phyloP scores from a whole-genome alignment of 2,888 invertebrate species.

The Heliconius charithonia region DNA sequence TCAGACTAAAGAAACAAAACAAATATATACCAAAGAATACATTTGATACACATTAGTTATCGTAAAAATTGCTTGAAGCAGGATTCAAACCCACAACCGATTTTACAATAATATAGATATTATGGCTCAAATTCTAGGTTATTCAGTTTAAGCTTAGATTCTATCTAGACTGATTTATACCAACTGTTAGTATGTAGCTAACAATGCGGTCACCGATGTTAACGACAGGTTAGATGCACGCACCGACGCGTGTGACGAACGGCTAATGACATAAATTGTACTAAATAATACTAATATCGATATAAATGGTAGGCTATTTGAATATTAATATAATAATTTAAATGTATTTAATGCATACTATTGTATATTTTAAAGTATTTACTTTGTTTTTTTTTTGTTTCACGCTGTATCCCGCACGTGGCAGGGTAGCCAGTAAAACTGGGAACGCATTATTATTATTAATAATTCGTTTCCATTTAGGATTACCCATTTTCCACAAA shows the following conservation, averaged over 20 bases:
- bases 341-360: not conserved
- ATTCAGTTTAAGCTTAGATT: not conserved
- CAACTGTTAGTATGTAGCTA: constrained; percentile 20
- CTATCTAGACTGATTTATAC: not conserved
- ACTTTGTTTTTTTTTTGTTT: too few relatives aligned
- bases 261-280: constrained; percentile 15
- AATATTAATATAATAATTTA: constrained; percentile 3
- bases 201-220: constrained; percentile 34
- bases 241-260: constrained; percentile 24
- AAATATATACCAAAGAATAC: too few relatives aligned
- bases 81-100: too few relatives aligned
- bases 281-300: not conserved
- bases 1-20: too few relatives aligned
- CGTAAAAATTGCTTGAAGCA: too few relatives aligned
- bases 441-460: too few relatives aligned
- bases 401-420: too few relatives aligned
- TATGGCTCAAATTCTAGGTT: not conserved
- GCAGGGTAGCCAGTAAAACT: too few relatives aligned
- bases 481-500: too few relatives aligned
- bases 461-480: too few relatives aligned
- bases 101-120: not conserved
- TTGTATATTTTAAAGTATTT: too few relatives aligned
- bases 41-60: too few relatives aligned
- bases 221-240: constrained; percentile 36
- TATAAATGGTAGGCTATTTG: not conserved